These are phyloP conservation scores for Toxonevra muliebris DNA, from an alignment of 2,888 invertebrate genomes.

Conservation along the genomic window DNA sequence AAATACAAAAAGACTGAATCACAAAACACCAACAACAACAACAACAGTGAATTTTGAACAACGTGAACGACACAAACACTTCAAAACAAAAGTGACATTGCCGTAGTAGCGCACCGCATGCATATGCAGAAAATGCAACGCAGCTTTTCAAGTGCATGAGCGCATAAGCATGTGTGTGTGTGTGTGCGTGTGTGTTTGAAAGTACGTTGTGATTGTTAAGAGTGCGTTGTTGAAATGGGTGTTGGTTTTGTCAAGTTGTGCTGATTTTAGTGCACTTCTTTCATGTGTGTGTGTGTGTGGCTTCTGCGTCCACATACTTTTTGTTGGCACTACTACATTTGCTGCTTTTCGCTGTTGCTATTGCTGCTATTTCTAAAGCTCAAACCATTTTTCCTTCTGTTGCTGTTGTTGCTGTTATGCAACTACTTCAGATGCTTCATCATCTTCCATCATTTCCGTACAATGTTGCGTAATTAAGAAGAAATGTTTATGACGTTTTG, in stretches of 20 bases:
- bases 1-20: slow-evolving; percentile 10
- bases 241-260: background rate
- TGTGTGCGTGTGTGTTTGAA: slow-evolving; percentile 1
- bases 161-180: slow-evolving; percentile 10
- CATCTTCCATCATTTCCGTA: background rate
- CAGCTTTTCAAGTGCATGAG: background rate
- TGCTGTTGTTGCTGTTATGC: slow-evolving; percentile 6
- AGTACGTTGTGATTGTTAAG: slow-evolving; percentile 9
- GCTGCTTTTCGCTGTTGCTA: background rate
- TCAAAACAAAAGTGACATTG: slow-evolving; percentile 39
- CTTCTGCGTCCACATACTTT: background rate
- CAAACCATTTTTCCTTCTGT: slow-evolving; percentile 14
- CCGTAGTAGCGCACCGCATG: slow-evolving; percentile 25
- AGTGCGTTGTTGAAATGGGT: slow-evolving; percentile 1
- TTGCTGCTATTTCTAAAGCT: background rate
- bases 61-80: slow-evolving; percentile 35
- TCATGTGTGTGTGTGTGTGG: background rate
- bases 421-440: background rate
- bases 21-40: background rate
- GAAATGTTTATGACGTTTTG: slow-evolving; percentile 26
- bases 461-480: slow-evolving; percentile 20
- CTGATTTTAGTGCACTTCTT: background rate
- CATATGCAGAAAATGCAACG: background rate
- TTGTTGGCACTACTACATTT: slow-evolving; percentile 5
- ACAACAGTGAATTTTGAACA: slow-evolving; percentile 16